Evolutionary conservation across 2,888 invertebrate species (phyloP).

Genomic region (Drosophila melanosoma): DNA sequence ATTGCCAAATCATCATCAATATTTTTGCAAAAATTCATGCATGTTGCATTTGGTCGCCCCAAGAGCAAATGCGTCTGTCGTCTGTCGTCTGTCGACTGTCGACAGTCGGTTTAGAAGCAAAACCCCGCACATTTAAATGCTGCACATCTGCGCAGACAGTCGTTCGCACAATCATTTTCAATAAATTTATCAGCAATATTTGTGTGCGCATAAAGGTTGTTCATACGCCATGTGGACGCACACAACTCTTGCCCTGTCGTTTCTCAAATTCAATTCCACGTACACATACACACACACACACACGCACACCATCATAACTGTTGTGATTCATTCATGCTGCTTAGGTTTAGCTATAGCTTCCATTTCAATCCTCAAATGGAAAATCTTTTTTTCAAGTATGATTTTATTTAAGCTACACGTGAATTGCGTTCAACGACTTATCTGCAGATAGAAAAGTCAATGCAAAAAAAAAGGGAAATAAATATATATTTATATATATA

Average conservation of each 20-base stretch:
- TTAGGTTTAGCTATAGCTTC: slow-evolving; percentile 44
- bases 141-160: slow-evolving; percentile 6
- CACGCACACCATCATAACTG: slow-evolving; percentile 35
- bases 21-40: slow-evolving; percentile 63
- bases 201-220: slow-evolving; percentile 51
- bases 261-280: slow-evolving; percentile 54
- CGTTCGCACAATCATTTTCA: slow-evolving; percentile 71
- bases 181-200: slow-evolving; percentile 76
- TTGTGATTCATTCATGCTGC: slow-evolving; percentile 41
- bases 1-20: slow-evolving; percentile 81
- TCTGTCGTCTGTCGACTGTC: neutral
- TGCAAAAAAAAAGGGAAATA: slow-evolving; percentile 12
- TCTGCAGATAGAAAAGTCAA: slow-evolving; percentile 14
- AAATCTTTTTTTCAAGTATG: slow-evolving; percentile 48
- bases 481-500: slow-evolving; percentile 2
- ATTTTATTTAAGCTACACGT: slow-evolving; percentile 67
- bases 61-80: slow-evolving; percentile 22
- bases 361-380: slow-evolving; percentile 52
- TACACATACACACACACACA: neutral
- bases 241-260: slow-evolving; percentile 34
- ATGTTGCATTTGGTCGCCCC: slow-evolving; percentile 45
- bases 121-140: slow-evolving; percentile 1
- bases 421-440: slow-evolving; percentile 52
- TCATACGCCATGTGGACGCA: slow-evolving; percentile 52
- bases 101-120: slow-evolving; percentile 17